Evolutionary conservation across 2,113 vertebrate genomes (phyloP).

Genomic region (Myiagra hebetior): DNA sequence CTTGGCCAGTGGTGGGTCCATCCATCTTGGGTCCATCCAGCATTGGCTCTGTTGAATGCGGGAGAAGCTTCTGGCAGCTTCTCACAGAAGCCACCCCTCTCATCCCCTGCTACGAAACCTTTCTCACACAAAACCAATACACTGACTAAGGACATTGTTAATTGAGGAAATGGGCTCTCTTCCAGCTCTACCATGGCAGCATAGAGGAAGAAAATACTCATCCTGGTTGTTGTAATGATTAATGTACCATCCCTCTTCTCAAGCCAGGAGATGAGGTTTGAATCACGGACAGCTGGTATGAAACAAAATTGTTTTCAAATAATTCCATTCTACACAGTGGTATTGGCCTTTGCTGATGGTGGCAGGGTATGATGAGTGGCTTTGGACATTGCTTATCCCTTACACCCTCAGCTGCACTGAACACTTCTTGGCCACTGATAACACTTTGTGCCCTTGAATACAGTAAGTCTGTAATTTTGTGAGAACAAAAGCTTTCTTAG

Average conservation of each 20-base stretch:
- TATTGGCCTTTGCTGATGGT: neutral
- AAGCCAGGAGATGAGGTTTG: neutral
- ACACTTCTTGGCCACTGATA: neutral
- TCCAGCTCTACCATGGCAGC: neutral
- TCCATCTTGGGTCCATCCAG: rapidly evolving
- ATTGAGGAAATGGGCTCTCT: neutral
- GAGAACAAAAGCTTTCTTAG: conserved; percentile 23
- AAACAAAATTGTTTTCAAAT: neutral
- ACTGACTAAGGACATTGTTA: neutral
- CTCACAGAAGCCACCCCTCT: neutral
- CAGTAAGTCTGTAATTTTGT: neutral
- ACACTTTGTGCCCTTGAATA: neutral
- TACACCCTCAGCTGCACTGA: neutral
- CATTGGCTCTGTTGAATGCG: neutral
- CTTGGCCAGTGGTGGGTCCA: no score
- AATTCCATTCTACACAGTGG: neutral
- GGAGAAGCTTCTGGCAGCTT: neutral
- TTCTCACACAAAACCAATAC: neutral
- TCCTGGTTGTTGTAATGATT: neutral
- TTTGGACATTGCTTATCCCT: neutral
- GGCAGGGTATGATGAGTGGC: neutral
- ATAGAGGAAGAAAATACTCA: neutral
- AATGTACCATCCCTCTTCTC: neutral
- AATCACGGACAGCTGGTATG: neutral
- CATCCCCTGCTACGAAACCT: neutral